These are phyloP conservation scores for Heterohyrax brucei DNA, from an alignment of 2,797 vertebrate genomes.

Conservation along the genomic window DNA sequence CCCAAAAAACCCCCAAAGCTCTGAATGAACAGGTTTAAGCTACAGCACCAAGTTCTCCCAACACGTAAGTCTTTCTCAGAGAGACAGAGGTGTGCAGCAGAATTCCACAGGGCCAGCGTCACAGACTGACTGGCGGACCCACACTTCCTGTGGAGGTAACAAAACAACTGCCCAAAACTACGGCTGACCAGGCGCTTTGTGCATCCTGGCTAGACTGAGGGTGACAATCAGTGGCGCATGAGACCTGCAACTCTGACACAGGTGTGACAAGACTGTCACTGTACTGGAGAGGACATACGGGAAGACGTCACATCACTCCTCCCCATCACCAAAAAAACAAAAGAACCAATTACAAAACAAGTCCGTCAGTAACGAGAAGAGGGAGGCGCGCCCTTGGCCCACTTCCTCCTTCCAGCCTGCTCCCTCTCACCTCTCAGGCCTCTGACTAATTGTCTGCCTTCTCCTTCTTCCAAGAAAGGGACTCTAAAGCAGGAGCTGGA, in stretches of 20 bases:
- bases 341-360: conserved; percentile 43
- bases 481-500: conserved; percentile 22
- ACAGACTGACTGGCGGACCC: background rate
- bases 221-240: background rate
- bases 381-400: background rate
- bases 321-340: conserved; percentile 36
- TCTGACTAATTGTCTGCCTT: background rate
- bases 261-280: conserved; percentile 1
- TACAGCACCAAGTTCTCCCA: background rate
- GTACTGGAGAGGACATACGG: background rate
- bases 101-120: background rate
- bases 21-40: conserved; percentile 53
- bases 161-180: conserved; percentile 17
- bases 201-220: background rate
- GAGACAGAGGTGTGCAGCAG: background rate
- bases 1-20: background rate
- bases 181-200: background rate
- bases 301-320: background rate
- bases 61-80: conserved; percentile 22
- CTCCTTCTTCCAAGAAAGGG: conserved; percentile 37
- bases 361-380: background rate
- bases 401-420: conserved; percentile 65
- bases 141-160: conserved; percentile 5
- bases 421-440: conserved; percentile 54
- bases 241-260: conserved; percentile 28